Conservation (phyloP, 2,888 invertebrate species). For the Chrysotoxum bicinctum region DNA sequence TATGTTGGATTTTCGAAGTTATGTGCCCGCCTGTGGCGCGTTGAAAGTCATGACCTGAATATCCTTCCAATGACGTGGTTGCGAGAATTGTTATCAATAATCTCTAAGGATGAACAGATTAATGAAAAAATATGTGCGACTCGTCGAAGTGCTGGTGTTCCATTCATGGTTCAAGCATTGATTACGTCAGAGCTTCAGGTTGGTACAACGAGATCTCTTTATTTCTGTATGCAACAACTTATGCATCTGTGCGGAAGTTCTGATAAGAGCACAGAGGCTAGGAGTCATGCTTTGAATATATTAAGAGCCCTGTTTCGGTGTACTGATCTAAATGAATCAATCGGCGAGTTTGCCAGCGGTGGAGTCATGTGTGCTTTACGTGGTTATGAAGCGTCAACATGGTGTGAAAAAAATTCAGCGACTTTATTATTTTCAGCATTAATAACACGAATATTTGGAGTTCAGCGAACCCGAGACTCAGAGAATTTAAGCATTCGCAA, state of each 20-base stretch:
- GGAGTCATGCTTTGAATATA: slow-evolving; percentile 93
- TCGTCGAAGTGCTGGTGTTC: slow-evolving; percentile 95
- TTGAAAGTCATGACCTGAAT: slow-evolving; percentile 82
- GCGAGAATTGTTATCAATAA: slow-evolving; percentile 83
- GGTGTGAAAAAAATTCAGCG: slow-evolving; percentile 93
- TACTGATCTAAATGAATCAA: slow-evolving; percentile 88
- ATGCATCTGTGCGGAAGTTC: slow-evolving; percentile 78
- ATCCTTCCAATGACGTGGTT: slow-evolving; percentile 87
- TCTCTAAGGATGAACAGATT: slow-evolving; percentile 81
- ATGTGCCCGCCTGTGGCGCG: slow-evolving; percentile 85
- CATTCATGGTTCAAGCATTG: slow-evolving; percentile 92
- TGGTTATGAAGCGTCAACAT: slow-evolving; percentile 88
- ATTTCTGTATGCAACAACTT: slow-evolving; percentile 84
- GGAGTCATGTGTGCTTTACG: slow-evolving; percentile 88
- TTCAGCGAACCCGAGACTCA: slow-evolving; percentile 85
- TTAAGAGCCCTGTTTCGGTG: slow-evolving; percentile 91
- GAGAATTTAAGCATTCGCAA: slow-evolving; percentile 85
- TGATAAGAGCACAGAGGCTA: slow-evolving; percentile 81
- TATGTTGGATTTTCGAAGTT: slow-evolving; percentile 93
- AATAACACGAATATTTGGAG: slow-evolving; percentile 93
- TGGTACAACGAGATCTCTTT: slow-evolving; percentile 84
- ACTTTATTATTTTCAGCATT: slow-evolving; percentile 92
- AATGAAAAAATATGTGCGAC: slow-evolving; percentile 88
- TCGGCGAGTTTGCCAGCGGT: slow-evolving; percentile 86
- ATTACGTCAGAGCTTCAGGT: slow-evolving; percentile 88